Evolutionary conservation across 2,888 invertebrate species (phyloP), one percentile per base, ranked within the genome.

Genomic region (Erebia palarica): DNA sequence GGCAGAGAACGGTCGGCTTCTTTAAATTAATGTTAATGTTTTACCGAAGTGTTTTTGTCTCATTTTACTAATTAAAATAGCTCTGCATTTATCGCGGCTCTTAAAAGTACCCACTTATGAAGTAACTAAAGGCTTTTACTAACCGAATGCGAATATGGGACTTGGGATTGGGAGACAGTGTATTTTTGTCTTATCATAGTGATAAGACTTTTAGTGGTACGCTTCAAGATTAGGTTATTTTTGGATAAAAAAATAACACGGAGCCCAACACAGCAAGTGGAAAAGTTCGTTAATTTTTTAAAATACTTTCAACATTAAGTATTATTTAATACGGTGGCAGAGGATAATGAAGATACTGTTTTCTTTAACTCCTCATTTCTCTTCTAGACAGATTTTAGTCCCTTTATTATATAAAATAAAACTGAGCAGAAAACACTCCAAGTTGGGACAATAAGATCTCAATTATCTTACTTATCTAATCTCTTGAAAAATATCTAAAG

Each of bases 11-110:
- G 55, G 68, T 68, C 70, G 68, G 70, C 68, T 68, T 65, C 63
- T 73, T 71, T 70, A 73, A 68, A 47, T 73, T 70, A 68, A 70
- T 70, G 65, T 70, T 66, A 72, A 66, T 72, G 72, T 66, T 69
- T 67, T 68, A 65, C 68, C 59, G 36, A 47, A 42, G 51, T 64
- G 60, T 70, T 70, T 70, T 68, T 70, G 60, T 70, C 68, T 68
- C 65, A 65, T 69, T 68, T 65, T 68, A 70, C 57, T 70, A 73
- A 70, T 73, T 72, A 72, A 72, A 72, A 72, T 63, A 36, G 68
- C 65, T 65, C 44, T 61, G 47, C 57, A 66, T 72, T 66, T 69
- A 72, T 66, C 69, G 69, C 59, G 21, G 10, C 66, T 66, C 18
- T 57, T 58, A 66, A 42, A 58, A 57, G n/a, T 57, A 57, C 44